Percentiles rank a stretch among this genome's conserved stretches.
Evolutionary conservation across 2,797 vertebrate genomes (phyloP).

Genomic region (Coluber constrictor): DNA sequence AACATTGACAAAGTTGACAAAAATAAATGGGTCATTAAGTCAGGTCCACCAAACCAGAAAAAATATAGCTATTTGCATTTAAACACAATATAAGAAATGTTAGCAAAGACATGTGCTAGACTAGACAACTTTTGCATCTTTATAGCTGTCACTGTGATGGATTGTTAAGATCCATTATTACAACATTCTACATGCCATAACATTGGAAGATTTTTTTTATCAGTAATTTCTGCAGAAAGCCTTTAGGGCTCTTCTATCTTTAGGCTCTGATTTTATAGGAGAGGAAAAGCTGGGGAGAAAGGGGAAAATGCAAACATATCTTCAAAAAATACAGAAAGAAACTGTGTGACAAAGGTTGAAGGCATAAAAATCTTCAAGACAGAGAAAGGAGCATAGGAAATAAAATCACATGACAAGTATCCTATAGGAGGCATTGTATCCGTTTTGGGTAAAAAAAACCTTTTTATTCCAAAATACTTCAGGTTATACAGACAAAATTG

Average conservation of each 20-base stretch:
- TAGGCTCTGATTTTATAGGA: slow-evolving; percentile 21
- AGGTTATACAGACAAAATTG: not conserved
- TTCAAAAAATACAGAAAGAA: slow-evolving; percentile 22
- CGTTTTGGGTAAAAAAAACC: not conserved
- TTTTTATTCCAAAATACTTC: not conserved
- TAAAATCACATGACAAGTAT: not conserved
- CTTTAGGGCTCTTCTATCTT: slow-evolving; percentile 23
- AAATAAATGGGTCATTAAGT: slow-evolving; percentile 35
- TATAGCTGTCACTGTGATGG: slow-evolving; percentile 2
- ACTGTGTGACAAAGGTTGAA: not conserved
- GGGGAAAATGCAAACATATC: slow-evolving; percentile 28
- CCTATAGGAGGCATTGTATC: not conserved
- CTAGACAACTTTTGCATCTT: slow-evolving; percentile 5
- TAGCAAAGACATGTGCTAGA: not conserved
- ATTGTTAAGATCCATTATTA: slow-evolving; percentile 26
- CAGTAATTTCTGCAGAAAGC: slow-evolving; percentile 24
- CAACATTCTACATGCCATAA: slow-evolving; percentile 16
- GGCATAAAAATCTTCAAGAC: not conserved
- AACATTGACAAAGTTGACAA: slow-evolving; percentile 13
- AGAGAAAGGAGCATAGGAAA: not conserved
- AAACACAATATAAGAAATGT: not conserved
- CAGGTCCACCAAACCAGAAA: not conserved
- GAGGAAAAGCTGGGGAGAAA: not conserved
- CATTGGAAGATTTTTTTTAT: slow-evolving; percentile 2
- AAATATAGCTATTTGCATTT: not conserved